phyloP scores from a whole-genome alignment of 1,140 invertebrate genomes.

The Rhizoglyphus robini region DNA sequence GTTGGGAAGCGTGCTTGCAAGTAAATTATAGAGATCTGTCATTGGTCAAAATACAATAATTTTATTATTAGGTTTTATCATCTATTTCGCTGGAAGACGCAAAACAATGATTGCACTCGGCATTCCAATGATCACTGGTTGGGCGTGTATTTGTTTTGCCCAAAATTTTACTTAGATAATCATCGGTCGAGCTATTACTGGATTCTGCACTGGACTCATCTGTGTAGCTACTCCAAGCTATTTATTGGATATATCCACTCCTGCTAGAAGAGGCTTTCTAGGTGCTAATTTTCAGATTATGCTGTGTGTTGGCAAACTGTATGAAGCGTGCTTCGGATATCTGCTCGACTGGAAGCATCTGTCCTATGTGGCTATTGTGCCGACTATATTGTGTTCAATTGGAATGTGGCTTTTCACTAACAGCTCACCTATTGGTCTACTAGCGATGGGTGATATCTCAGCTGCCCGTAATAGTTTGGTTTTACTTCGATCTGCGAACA shows the following conservation, averaged over 20 bases:
- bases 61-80: slow-evolving; percentile 31
- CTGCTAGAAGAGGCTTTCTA: slow-evolving; percentile 59
- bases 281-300: slow-evolving; percentile 61
- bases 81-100: slow-evolving; percentile 50
- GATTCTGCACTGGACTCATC: slow-evolving; percentile 45
- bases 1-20: slow-evolving; percentile 24
- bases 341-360: slow-evolving; percentile 6
- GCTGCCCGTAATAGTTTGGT: not conserved
- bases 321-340: not conserved
- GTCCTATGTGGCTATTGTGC: not conserved
- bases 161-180: slow-evolving; percentile 42
- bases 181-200: slow-evolving; percentile 47
- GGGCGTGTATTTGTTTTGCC: slow-evolving; percentile 50
- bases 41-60: not conserved
- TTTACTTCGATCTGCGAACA: not conserved
- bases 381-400: slow-evolving; percentile 16
- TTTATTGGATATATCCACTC: slow-evolving; percentile 73
- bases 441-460: not conserved
- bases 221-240: slow-evolving; percentile 54
- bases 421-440: slow-evolving; percentile 17
- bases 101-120: slow-evolving; percentile 51
- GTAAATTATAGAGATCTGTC: slow-evolving; percentile 11
- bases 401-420: slow-evolving; percentile 11
- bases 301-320: not conserved
- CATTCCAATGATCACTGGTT: slow-evolving; percentile 56